Base-by-base conservation (phyloP, 2,113 vertebrate species). In the Phainopepla nitens region DNA sequence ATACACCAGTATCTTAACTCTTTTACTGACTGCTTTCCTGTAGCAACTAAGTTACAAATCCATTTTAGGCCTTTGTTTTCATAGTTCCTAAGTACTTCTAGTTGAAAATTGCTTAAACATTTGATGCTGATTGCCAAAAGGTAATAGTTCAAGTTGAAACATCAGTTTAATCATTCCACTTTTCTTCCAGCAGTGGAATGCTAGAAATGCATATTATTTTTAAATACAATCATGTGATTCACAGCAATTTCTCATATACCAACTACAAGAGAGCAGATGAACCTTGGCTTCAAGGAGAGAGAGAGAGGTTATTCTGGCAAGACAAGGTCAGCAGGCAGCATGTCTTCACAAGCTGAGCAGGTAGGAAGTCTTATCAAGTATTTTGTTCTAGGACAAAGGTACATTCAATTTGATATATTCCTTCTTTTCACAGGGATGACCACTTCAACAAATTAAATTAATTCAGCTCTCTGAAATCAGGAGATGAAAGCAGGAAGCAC, bases 391-490 rank as follows among this genome's bases (percentile, higher is more conserved):
- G 84, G 89, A 47, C 88, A 77, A 72, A 80, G 36, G n/a, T 44
- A 81, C 33, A 84, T 50, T 85, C 49, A 69, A 76, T 76, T 93
- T 42, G 31, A 89, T 35, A 87, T 31, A 72, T 53, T 89, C 57
- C 29, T 79, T 82, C 87, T 90, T 91, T 85, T 70, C 82, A 93
- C 19, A 76, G 58, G 27, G 29, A 79, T 42, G 50, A 65, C 49
- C 66, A 58, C 89, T 93, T 91, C 70, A 91, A 87, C 83, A 90
- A 87, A 49, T 64, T 81, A 61, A 72, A 79, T 82, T 76, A 93
- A 75, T 83, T 71, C 81, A 91, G 89, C 13, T 78, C 36, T 82
- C 60, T 66, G 44, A 35, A 86, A 19, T 89, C 77, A 68, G n/a
- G 72, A 92, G 69, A 94, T 61, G 66, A 95, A 94, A 89, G 84